A percentile compares a stretch with the other conserved stretches of the same genome.
Conservation (phyloP, 2,113 vertebrate species). For the Platycercus adscitus region DNA sequence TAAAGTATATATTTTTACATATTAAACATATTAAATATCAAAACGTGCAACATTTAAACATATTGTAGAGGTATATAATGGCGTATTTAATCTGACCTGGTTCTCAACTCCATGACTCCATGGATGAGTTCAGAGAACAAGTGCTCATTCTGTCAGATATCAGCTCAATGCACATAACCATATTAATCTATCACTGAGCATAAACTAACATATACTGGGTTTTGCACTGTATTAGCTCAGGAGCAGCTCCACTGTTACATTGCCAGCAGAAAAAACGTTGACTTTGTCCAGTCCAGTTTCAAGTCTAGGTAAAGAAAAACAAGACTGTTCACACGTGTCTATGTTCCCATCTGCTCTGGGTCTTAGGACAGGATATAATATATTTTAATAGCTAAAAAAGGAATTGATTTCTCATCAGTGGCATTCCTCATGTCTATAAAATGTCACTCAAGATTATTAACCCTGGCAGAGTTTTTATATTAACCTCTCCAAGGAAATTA, state of each 20-base stretch:
- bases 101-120: not conserved
- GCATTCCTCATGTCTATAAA: not conserved
- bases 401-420: not conserved
- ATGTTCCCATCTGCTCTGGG: not conserved
- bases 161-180: not conserved
- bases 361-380: not conserved
- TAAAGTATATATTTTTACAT: not conserved
- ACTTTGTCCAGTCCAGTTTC: not conserved
- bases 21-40: not conserved
- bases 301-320: not conserved
- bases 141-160: not conserved
- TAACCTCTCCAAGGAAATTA: not conserved
- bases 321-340: not conserved
- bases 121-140: not conserved
- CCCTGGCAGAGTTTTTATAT: not conserved
- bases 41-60: not conserved
- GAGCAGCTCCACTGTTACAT: not conserved
- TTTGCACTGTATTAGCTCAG: not conserved
- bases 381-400: not conserved
- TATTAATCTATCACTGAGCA: not conserved
- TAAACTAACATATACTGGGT: not conserved
- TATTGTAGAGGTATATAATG: not conserved
- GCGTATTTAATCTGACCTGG: not conserved
- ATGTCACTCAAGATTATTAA: not conserved
- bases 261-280: not conserved